Percentiles rank a stretch among this genome's conserved stretches.
Evolutionary conservation across 2,113 vertebrate species (phyloP).

Genomic region (Pangasianodon gigas): DNA sequence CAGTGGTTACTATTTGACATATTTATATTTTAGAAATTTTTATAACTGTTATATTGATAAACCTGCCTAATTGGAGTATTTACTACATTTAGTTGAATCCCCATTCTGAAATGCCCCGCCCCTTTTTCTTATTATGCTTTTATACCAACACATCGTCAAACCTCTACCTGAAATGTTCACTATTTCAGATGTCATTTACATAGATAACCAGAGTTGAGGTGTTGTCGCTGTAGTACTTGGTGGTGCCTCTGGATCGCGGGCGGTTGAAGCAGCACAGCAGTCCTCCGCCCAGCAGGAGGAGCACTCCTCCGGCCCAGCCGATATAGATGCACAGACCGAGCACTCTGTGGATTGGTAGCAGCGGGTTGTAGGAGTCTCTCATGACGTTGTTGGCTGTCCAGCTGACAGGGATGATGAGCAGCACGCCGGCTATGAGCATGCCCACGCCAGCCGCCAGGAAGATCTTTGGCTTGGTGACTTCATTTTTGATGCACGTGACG

Average conservation of each 20-base stretch:
- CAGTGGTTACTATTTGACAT: no score
- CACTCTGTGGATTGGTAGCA: constrained; percentile 62
- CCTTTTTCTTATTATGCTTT: neutral
- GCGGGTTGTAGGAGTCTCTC: constrained; percentile 64
- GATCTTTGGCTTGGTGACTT: constrained; percentile 72
- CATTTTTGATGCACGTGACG: constrained; percentile 73
- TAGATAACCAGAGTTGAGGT: constrained; percentile 65
- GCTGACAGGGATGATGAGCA: constrained; percentile 74
- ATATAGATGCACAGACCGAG: constrained; percentile 74
- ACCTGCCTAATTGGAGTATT: neutral
- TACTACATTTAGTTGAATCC: neutral
- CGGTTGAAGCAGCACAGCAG: constrained; percentile 78
- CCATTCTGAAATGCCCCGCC: neutral
- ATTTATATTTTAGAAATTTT: no score
- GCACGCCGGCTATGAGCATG: constrained; percentile 68
- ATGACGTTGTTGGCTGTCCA: constrained; percentile 71
- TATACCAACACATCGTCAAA: neutral
- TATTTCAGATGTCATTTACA: neutral
- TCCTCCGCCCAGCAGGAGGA: constrained; percentile 73
- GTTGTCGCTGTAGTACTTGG: constrained; percentile 73
- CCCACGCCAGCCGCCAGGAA: constrained; percentile 66
- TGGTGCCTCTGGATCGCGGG: constrained; percentile 56
- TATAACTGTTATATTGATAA: no score
- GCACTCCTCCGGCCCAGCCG: constrained; percentile 70
- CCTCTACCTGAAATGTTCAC: neutral